Evolutionary conservation across 2,797 vertebrate genomes (phyloP).

Genomic region (Sebastiscus albofasciatus): DNA sequence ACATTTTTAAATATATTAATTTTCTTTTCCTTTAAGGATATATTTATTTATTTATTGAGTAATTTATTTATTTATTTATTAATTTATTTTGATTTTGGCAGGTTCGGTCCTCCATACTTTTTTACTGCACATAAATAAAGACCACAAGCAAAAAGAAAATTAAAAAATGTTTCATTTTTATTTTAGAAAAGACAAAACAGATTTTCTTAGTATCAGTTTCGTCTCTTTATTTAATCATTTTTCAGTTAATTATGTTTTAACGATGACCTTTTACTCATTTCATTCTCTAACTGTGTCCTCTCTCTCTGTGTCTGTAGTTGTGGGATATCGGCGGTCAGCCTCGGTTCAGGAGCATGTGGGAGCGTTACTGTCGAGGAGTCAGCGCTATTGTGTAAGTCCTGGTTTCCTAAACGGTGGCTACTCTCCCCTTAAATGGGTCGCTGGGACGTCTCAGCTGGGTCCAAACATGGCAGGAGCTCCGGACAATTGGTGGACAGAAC

Average conservation of each 20-base stretch:
- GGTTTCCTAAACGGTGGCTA: too few relatives aligned
- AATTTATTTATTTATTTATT: too few relatives aligned
- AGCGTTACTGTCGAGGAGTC: constrained; percentile 96
- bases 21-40: too few relatives aligned
- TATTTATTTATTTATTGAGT: too few relatives aligned
- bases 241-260: too few relatives aligned
- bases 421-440: not conserved
- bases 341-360: constrained; percentile 99
- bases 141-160: not conserved
- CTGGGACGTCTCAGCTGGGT: not conserved
- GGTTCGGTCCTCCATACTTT: not conserved
- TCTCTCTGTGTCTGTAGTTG: constrained; percentile 79
- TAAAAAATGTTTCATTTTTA: too few relatives aligned
- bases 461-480: not conserved
- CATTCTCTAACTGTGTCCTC: not conserved
- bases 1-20: too few relatives aligned
- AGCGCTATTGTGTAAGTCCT: constrained; percentile 96
- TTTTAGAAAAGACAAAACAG: not conserved
- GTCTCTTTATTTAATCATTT: too few relatives aligned
- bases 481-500: not conserved
- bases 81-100: too few relatives aligned
- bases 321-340: constrained; percentile 99
- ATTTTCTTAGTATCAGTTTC: too few relatives aligned
- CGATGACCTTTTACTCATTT: too few relatives aligned
- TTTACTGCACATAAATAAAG: not conserved